Percentiles rank a stretch among this genome's conserved stretches.
Conservation (phyloP, 2,888 invertebrate genomes). For the Tipula unca region DNA sequence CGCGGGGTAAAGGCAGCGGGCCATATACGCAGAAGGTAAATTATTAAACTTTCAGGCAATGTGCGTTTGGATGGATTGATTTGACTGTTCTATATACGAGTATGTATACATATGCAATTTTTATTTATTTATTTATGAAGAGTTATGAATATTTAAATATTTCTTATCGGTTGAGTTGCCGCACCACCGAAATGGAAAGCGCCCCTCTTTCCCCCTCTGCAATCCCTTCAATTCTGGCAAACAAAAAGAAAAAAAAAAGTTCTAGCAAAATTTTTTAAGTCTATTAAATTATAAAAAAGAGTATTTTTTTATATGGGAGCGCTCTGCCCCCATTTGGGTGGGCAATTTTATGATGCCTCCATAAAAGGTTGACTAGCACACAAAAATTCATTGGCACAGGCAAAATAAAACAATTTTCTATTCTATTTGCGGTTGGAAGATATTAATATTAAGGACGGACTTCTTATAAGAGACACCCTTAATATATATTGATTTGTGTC, state of each 20-base stretch:
- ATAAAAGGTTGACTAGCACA: neutral
- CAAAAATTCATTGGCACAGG: neutral
- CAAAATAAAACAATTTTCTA: neutral
- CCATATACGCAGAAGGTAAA: neutral
- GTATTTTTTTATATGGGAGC: neutral
- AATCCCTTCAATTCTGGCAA: neutral
- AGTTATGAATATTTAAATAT: neutral
- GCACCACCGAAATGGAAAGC: neutral
- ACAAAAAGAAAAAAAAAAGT: neutral
- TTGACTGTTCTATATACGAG: no score
- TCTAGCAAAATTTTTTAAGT: no score
- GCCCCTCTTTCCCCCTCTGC: neutral
- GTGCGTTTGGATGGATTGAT: neutral
- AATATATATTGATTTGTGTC: neutral
- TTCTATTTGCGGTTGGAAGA: neutral
- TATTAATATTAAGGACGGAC: neutral
- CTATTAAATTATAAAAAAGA: neutral
- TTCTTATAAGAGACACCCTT: neutral
- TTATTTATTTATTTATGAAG: no score
- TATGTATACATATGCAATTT: no score
- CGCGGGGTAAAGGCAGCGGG: neutral
- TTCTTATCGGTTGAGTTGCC: neutral
- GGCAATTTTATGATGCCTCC: neutral
- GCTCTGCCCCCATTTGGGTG: neutral
- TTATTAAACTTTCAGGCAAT: neutral